These are phyloP conservation scores for Hemithea aestivaria DNA, from an alignment of 2,888 invertebrate genomes.

Conservation along the genomic window DNA sequence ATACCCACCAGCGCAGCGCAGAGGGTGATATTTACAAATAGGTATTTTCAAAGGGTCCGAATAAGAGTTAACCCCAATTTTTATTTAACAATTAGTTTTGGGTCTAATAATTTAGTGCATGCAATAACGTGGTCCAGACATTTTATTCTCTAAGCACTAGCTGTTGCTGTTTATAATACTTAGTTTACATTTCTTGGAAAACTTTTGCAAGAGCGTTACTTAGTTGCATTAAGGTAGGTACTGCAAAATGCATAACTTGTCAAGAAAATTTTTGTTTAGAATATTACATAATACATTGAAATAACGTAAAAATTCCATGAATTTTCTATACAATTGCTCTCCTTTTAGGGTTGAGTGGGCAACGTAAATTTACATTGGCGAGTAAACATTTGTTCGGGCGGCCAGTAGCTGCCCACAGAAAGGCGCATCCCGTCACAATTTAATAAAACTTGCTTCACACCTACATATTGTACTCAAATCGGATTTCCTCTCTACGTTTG, in stretches of 20 bases:
- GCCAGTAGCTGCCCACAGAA: conserved; percentile 23
- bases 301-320: conserved; percentile 4
- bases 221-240: no score
- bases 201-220: no score
- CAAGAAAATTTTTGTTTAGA: no score
- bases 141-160: background rate
- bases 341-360: conserved; percentile 27
- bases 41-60: no score
- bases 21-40: no score
- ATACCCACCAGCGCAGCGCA: no score
- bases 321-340: conserved; percentile 26
- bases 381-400: conserved; percentile 32
- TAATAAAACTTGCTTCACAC: conserved; percentile 16
- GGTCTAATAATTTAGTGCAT: no score
- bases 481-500: conserved; percentile 2
- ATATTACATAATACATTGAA: background rate
- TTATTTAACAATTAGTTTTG: no score
- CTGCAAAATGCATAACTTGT: no score
- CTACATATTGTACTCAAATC: conserved; percentile 9
- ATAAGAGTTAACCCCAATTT: no score
- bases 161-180: background rate
- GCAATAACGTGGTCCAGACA: no score
- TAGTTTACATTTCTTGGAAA: no score
- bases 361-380: conserved; percentile 35
- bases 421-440: conserved; percentile 15